Percentiles rank a stretch among this genome's conserved stretches.
Evolutionary conservation across 2,888 invertebrate genomes (phyloP).

Genomic region (Ommatoiulus sabulosus): DNA sequence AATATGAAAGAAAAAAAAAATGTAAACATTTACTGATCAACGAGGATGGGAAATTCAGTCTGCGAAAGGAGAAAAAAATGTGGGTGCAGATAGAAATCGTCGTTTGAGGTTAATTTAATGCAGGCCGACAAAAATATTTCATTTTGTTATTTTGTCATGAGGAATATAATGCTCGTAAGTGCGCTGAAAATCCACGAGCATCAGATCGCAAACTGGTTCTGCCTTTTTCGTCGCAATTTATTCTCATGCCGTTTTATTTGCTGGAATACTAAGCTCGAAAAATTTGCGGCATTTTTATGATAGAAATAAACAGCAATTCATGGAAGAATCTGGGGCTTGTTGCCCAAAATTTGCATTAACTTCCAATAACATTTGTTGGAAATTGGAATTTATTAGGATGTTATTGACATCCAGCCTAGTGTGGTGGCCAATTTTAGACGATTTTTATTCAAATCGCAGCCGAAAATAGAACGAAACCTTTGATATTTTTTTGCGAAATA

Average conservation of each 20-base stretch:
- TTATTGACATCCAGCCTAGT: conserved; percentile 1
- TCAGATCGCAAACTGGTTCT: conserved; percentile 8
- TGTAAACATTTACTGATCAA: neutral
- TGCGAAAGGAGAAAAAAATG: neutral
- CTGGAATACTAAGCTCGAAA: neutral
- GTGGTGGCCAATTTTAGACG: neutral
- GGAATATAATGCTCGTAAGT: neutral
- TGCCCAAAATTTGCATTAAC: neutral
- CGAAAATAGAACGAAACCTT: neutral
- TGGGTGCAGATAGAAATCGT: conserved; percentile 4
- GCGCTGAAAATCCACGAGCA: neutral
- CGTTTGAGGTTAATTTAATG: neutral
- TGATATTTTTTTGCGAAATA: neutral
- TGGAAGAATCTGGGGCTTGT: conserved; percentile 17
- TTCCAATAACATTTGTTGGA: conserved; percentile 24
- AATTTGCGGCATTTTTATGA: conserved; percentile 8
- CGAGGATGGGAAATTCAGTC: neutral
- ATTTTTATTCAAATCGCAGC: neutral
- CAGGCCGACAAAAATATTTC: neutral
- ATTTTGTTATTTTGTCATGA: neutral
- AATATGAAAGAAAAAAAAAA: neutral
- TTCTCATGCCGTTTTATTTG: neutral
- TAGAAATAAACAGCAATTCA: conserved; percentile 17
- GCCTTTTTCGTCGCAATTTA: neutral
- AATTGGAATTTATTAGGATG: conserved; percentile 40